Percentiles rank a stretch among this genome's conserved stretches.
Evolutionary conservation across 2,113 vertebrate genomes (phyloP).

Genomic region (Seriola quinqueradiata): DNA sequence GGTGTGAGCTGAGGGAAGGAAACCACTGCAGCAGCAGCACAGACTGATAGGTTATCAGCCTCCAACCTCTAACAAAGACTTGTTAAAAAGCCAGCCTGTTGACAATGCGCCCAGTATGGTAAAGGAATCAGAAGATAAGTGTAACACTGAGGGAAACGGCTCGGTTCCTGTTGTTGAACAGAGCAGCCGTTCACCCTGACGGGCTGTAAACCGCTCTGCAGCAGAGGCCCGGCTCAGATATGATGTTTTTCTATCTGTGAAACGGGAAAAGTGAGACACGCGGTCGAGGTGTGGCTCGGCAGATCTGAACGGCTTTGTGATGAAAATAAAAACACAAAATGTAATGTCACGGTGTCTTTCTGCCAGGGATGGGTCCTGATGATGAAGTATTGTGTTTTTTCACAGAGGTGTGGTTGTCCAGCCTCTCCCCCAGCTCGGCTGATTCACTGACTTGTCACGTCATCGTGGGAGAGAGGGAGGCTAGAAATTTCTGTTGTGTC

Average conservation of each 20-base stretch:
- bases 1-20: conserved; percentile 57
- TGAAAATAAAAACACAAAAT: conserved; percentile 27
- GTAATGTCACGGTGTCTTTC: conserved; percentile 5
- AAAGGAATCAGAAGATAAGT: conserved; percentile 44
- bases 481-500: conserved; percentile 9
- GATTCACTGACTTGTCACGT: conserved; percentile 30
- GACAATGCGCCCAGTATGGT: conserved; percentile 57
- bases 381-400: conserved; percentile 54
- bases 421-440: conserved; percentile 19
- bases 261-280: neutral
- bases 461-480: conserved; percentile 44
- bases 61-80: conserved; percentile 55
- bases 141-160: conserved; percentile 22
- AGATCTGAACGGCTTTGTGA: neutral
- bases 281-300: conserved; percentile 26
- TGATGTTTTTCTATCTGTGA: conserved; percentile 12
- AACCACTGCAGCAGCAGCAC: conserved; percentile 56
- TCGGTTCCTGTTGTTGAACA: conserved; percentile 32
- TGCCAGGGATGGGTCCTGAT: conserved; percentile 24
- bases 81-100: conserved; percentile 57
- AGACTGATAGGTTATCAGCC: conserved; percentile 74
- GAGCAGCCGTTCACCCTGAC: neutral
- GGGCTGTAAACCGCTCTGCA: neutral
- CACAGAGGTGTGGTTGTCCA: conserved; percentile 41
- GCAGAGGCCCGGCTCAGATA: neutral